phyloP scores from a whole-genome alignment of 2,113 vertebrate species.

The Hippocampus mohnikei region DNA sequence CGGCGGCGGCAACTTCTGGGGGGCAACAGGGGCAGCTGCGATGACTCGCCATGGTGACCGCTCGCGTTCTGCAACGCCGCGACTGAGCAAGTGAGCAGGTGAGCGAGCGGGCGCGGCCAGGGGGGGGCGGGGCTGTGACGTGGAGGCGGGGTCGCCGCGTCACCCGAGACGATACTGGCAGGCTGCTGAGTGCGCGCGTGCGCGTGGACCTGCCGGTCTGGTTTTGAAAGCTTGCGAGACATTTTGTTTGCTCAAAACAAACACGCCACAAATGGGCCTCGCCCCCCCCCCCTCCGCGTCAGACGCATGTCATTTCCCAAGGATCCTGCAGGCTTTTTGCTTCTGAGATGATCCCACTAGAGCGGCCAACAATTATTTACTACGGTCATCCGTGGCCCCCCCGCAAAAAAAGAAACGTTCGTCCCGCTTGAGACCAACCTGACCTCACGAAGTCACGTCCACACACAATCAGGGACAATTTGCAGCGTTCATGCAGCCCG shows the following conservation, averaged over 20 bases:
- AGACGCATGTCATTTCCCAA: background rate
- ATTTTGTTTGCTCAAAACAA: background rate
- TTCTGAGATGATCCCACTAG: background rate
- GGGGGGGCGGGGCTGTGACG: background rate
- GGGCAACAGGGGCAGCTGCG: conserved; percentile 53
- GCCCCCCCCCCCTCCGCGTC: no score
- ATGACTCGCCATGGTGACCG: conserved; percentile 26
- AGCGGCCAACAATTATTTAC: no score
- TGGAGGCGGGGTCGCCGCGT: background rate
- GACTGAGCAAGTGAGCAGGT: background rate
- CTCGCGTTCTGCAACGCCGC: background rate
- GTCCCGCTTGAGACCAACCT: no score
- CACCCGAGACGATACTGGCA: conserved; percentile 25
- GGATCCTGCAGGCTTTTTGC: background rate
- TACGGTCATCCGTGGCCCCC: no score
- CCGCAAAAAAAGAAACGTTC: no score
- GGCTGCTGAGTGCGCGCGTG: conserved; percentile 27
- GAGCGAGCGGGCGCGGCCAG: background rate
- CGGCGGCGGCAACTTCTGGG: conserved; percentile 25
- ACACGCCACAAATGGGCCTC: background rate
- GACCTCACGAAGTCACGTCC: no score
- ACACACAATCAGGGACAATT: no score
- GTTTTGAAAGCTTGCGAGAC: conserved; percentile 7
- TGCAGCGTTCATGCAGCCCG: no score
- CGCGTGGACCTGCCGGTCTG: conserved; percentile 20